These are phyloP conservation scores for Tauraco erythrolophus DNA, from an alignment of 2,113 vertebrate genomes.

Conservation along the genomic window DNA sequence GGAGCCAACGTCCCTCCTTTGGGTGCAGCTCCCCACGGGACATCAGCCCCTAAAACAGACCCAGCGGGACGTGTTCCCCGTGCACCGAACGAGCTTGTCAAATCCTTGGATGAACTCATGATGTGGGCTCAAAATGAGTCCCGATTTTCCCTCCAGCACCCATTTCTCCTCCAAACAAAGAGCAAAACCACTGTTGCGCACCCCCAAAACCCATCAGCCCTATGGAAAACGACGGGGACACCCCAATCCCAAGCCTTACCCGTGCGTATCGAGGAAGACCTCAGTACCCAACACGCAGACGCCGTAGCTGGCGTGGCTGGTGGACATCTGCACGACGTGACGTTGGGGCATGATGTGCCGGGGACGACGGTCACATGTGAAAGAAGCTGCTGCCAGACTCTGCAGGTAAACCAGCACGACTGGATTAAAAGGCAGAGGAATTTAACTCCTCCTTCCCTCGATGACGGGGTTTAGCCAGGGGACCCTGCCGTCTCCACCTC, in stretches of 20 bases:
- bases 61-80: rapidly evolving
- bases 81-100: not conserved
- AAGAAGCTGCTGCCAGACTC: not conserved
- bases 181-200: rapidly evolving
- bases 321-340: slow-evolving; percentile 57
- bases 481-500: slow-evolving; percentile 65
- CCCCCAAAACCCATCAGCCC: not conserved
- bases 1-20: rapidly evolving
- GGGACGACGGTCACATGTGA: not conserved
- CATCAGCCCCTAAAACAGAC: not conserved
- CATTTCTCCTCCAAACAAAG: not conserved
- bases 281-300: slow-evolving; percentile 72
- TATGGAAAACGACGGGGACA: not conserved
- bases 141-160: not conserved
- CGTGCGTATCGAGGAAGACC: slow-evolving; percentile 11
- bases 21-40: not conserved
- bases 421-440: slow-evolving; percentile 45
- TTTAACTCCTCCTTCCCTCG: slow-evolving; percentile 48
- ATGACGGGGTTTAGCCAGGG: slow-evolving; percentile 46
- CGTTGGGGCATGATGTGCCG: slow-evolving; percentile 35
- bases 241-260: slow-evolving; percentile 18
- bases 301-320: not conserved
- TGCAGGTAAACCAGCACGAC: slow-evolving; percentile 59
- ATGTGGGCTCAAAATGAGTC: not conserved
- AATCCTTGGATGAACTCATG: not conserved